A percentile compares a stretch with the other conserved stretches of the same genome.
Conservation (phyloP, 2,797 vertebrate genomes). For the Chelidonichthys spinosus region DNA sequence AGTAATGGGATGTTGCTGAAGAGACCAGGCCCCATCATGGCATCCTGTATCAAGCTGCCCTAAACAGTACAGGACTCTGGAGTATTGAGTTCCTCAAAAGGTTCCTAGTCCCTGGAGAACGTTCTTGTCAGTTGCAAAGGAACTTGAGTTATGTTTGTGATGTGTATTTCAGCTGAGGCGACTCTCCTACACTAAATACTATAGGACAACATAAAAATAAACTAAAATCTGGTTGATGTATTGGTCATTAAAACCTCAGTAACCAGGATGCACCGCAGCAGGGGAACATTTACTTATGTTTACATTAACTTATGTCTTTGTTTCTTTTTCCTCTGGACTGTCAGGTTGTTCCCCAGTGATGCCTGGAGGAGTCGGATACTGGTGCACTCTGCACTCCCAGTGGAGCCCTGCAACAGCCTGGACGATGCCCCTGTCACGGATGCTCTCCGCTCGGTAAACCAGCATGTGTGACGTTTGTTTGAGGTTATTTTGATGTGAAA, state of each 20-base stretch:
- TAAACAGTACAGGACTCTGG: too few species aligned
- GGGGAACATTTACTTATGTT: fast-evolving
- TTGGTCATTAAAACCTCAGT: neutral
- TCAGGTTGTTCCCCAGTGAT: constrained; percentile 49
- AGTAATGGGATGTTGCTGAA: too few species aligned
- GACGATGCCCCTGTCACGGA: constrained; percentile 83
- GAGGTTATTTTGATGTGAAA: neutral
- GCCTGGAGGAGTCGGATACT: constrained; percentile 52
- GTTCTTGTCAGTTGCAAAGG: too few species aligned
- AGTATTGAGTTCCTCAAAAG: too few species aligned
- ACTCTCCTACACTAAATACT: neutral
- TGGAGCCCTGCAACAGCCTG: constrained; percentile 81
- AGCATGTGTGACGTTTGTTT: neutral
- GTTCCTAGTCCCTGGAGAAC: too few species aligned
- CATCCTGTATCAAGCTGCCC: too few species aligned
- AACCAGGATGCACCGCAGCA: neutral
- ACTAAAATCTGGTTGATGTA: neutral
- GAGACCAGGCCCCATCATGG: too few species aligned
- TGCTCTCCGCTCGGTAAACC: constrained; percentile 87
- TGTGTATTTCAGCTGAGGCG: neutral
- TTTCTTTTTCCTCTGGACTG: neutral
- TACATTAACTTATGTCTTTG: neutral
- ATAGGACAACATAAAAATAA: fast-evolving
- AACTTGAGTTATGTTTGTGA: neutral
- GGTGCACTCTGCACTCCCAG: constrained; percentile 75